Conservation (phyloP, 2,888 invertebrate species). For the Timandra comae region DNA sequence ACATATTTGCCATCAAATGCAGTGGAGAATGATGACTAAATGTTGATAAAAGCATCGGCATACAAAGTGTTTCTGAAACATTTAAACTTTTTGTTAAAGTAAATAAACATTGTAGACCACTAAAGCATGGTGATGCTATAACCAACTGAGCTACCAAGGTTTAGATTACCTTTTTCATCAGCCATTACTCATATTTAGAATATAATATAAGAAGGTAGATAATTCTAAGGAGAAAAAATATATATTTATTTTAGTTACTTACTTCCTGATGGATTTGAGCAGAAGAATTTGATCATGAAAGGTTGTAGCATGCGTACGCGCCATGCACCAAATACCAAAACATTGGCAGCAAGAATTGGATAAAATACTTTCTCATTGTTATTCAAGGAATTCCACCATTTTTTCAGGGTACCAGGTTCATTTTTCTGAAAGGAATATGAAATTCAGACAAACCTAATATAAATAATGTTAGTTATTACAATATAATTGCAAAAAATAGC, state of each 20-base stretch:
- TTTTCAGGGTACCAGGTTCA: conserved; percentile 59
- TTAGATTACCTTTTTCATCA: too few species aligned
- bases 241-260: too few species aligned
- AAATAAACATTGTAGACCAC: too few species aligned
- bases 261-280: conserved; percentile 87
- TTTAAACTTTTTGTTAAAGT: too few species aligned
- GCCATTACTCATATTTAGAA: too few species aligned
- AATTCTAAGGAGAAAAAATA: background rate
- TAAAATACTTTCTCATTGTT: conserved; percentile 87
- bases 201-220: too few species aligned
- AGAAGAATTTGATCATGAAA: conserved; percentile 90
- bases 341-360: conserved; percentile 87
- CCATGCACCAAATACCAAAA: conserved; percentile 90
- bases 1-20: conserved; percentile 97
- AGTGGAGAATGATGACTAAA: conserved; percentile 94
- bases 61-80: conserved; percentile 81
- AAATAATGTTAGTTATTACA: too few species aligned
- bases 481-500: too few species aligned
- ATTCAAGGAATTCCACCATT: conserved; percentile 84
- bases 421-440: conserved; percentile 40
- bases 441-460: background rate
- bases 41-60: conserved; percentile 94
- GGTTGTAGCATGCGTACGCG: conserved; percentile 82
- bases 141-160: too few species aligned
- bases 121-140: too few species aligned